A percentile compares a stretch with the other conserved stretches of the same genome.
Conservation (phyloP, 1,140 invertebrate genomes). For the Drosophila simulans region DNA sequence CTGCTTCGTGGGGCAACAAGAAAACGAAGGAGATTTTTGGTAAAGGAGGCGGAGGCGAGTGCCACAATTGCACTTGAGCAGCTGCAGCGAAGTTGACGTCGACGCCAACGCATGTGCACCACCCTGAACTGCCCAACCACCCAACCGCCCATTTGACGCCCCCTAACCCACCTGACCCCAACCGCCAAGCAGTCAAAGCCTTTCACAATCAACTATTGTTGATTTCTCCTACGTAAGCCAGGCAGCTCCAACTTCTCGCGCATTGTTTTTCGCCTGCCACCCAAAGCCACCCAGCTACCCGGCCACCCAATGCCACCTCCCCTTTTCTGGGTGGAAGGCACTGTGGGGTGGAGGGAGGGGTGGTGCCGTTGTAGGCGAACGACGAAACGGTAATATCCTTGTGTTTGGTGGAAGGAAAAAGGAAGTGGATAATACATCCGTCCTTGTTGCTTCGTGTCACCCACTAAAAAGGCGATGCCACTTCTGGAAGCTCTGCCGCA, state of each 20-base stretch:
- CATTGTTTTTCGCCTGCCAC: constrained; percentile 39
- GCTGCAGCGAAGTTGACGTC: constrained; percentile 49
- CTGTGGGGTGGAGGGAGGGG: not conserved
- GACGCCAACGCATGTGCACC: constrained; percentile 47
- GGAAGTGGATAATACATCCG: constrained; percentile 85
- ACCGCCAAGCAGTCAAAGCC: constrained; percentile 43
- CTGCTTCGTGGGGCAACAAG: constrained; percentile 28
- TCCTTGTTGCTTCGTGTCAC: constrained; percentile 85
- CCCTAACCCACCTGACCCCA: constrained; percentile 14
- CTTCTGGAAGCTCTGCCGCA: constrained; percentile 58
- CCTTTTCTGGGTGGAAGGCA: not conserved
- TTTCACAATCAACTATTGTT: constrained; percentile 61
- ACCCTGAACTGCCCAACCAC: not conserved
- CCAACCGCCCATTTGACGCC: not conserved
- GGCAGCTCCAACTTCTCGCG: constrained; percentile 48
- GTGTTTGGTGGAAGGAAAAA: constrained; percentile 85
- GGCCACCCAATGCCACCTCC: constrained; percentile 2
- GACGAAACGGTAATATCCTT: constrained; percentile 85
- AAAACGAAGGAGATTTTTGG: not conserved
- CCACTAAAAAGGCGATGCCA: constrained; percentile 83
- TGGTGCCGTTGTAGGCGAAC: constrained; percentile 63
- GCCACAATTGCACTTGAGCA: constrained; percentile 74
- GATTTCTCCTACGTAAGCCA: constrained; percentile 42
- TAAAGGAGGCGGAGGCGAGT: not conserved
- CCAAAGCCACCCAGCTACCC: constrained; percentile 15